Evolutionary conservation across 2,113 vertebrate genomes (phyloP).

Genomic region (Neolamprologus tretocephalus): DNA sequence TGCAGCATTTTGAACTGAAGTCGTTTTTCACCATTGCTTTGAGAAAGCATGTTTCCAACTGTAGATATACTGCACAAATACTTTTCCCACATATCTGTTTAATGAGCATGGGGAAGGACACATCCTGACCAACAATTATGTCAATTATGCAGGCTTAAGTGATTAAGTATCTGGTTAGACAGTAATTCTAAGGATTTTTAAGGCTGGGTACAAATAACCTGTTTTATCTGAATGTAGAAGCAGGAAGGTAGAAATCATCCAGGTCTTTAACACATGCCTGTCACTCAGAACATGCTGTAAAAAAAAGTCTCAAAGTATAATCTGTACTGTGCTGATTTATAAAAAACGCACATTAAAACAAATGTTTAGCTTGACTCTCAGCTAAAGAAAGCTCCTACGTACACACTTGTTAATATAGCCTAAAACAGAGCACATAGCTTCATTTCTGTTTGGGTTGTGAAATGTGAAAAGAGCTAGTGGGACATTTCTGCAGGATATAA

Average conservation of each 20-base stretch:
- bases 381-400: not conserved
- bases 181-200: not conserved
- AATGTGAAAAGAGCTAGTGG: not conserved
- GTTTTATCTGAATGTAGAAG: not conserved
- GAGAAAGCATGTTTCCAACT: not conserved
- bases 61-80: not conserved
- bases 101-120: not conserved
- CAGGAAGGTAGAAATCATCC: not conserved
- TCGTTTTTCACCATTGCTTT: not conserved
- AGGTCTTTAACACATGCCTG: not conserved
- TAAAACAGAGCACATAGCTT: not conserved
- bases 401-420: not conserved
- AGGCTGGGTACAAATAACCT: not conserved
- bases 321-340: not conserved
- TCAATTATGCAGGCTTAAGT: not conserved
- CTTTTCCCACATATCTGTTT: not conserved
- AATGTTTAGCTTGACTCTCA: not conserved
- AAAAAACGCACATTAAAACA: not conserved
- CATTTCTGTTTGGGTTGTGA: not conserved
- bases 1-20: not conserved
- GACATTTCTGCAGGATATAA: not conserved
- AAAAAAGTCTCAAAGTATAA: not conserved
- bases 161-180: not conserved
- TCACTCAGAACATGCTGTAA: not conserved
- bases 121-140: not conserved